Conservation (phyloP, 2,888 invertebrate species). For the Melanostoma scalare region DNA sequence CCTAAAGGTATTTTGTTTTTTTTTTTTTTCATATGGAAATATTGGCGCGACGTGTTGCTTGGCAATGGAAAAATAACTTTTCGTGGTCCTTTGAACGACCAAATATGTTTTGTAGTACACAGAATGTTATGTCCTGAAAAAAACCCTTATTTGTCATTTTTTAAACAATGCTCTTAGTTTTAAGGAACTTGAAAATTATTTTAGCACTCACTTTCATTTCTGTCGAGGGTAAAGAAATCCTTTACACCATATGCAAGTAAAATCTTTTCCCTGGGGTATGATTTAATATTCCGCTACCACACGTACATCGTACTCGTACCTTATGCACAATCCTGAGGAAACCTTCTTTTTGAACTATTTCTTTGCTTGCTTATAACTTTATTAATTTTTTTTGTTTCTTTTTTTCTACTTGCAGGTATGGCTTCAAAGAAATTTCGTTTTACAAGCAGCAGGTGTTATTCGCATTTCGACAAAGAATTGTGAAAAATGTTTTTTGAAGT, state of each 20-base stretch:
- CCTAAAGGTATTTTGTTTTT: not conserved
- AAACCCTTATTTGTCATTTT: not conserved
- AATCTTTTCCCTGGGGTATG: not conserved
- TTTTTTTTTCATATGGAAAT: not conserved
- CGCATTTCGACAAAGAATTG: slow-evolving; percentile 29
- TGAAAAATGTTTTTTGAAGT: slow-evolving; percentile 31
- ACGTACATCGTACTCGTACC: not conserved
- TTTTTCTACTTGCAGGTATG: slow-evolving; percentile 66
- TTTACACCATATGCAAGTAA: not conserved
- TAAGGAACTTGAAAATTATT: not conserved
- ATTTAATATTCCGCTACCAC: not conserved
- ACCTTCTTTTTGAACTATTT: slow-evolving; percentile 34
- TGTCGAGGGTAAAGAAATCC: not conserved
- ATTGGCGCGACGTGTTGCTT: not conserved
- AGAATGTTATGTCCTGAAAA: not conserved
- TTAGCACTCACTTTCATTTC: slow-evolving; percentile 5
- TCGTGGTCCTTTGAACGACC: not conserved
- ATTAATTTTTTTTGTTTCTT: slow-evolving; percentile 43
- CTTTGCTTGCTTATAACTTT: slow-evolving; percentile 40
- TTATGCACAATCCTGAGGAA: not conserved
- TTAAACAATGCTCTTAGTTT: not conserved
- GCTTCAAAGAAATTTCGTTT: slow-evolving; percentile 62
- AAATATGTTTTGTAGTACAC: not conserved
- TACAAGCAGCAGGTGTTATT: slow-evolving; percentile 61
- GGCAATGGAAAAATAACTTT: not conserved